Evolutionary conservation across 53 echinoderm and acorn worm species (phyloP).

Genomic region (Apostichopus leukothele): DNA sequence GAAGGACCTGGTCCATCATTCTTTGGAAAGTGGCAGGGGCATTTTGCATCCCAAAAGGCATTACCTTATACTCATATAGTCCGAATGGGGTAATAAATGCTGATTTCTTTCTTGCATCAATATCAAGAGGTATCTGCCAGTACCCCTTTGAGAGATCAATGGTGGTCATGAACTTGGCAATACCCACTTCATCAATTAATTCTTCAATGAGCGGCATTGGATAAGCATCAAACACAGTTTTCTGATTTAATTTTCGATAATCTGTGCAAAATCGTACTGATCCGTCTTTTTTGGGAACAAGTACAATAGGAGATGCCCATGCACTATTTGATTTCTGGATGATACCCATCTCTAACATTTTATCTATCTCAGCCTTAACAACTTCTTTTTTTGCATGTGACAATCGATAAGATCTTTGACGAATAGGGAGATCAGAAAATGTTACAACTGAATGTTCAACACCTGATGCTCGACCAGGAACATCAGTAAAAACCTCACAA

Average conservation of each 20-base stretch:
- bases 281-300: conserved; percentile 53
- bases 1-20: not conserved
- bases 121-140: conserved; percentile 15
- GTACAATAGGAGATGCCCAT: conserved; percentile 60
- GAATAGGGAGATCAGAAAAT: not conserved
- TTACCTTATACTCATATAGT: not conserved
- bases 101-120: not conserved
- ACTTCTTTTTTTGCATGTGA: not conserved
- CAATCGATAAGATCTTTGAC: not conserved
- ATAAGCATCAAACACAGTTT: conserved; percentile 47
- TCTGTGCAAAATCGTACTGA: conserved; percentile 52
- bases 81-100: conserved; percentile 18
- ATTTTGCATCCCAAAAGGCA: conserved; percentile 1
- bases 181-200: conserved; percentile 34
- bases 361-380: conserved; percentile 4
- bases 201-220: conserved; percentile 57
- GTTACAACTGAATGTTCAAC: not conserved
- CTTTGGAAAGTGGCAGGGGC: conserved; percentile 16
- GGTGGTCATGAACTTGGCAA: not conserved
- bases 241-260: conserved; percentile 55
- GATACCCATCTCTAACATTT: conserved; percentile 52
- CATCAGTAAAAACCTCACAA: not conserved
- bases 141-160: conserved; percentile 1
- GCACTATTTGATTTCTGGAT: conserved; percentile 43
- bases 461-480: not conserved